These are phyloP conservation scores for Rhabdomys pumilio DNA, from an alignment of 2,797 vertebrate genomes.

Conservation along the genomic window DNA sequence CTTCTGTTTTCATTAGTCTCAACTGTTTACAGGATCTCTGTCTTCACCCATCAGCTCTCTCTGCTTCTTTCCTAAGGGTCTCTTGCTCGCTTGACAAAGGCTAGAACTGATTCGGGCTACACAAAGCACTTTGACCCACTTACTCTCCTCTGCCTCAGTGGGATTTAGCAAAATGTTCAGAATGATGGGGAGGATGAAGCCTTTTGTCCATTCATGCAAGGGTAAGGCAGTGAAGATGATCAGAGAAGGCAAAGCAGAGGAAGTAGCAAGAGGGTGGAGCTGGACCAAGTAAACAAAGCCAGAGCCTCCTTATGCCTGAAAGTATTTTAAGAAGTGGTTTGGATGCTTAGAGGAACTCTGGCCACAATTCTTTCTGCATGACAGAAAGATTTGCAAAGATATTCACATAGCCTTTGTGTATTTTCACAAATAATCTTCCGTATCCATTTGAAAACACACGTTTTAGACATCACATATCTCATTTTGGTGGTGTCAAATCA, in stretches of 20 bases:
- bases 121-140: slow-evolving; percentile 63
- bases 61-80: not conserved
- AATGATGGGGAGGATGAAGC: slow-evolving; percentile 2
- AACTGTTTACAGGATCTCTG: not conserved
- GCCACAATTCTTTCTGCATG: not conserved
- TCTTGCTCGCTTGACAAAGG: slow-evolving; percentile 14
- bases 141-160: slow-evolving; percentile 44
- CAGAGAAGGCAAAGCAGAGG: not conserved
- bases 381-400: slow-evolving; percentile 34
- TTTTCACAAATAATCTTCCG: slow-evolving; percentile 45
- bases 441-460: not conserved
- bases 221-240: not conserved
- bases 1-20: not conserved
- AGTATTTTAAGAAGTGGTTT: slow-evolving; percentile 34
- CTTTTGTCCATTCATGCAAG: not conserved
- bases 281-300: not conserved
- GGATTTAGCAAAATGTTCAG: not conserved
- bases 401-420: not conserved
- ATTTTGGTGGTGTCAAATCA: slow-evolving; percentile 45
- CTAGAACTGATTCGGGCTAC: not conserved
- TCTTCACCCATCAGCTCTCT: not conserved
- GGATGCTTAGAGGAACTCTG: slow-evolving; percentile 25
- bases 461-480: not conserved
- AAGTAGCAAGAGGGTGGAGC: not conserved
- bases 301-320: not conserved